Percentiles rank a stretch among this genome's conserved stretches.
Conservation (phyloP, 2,888 invertebrate genomes). For the Serripes groenlandicus region DNA sequence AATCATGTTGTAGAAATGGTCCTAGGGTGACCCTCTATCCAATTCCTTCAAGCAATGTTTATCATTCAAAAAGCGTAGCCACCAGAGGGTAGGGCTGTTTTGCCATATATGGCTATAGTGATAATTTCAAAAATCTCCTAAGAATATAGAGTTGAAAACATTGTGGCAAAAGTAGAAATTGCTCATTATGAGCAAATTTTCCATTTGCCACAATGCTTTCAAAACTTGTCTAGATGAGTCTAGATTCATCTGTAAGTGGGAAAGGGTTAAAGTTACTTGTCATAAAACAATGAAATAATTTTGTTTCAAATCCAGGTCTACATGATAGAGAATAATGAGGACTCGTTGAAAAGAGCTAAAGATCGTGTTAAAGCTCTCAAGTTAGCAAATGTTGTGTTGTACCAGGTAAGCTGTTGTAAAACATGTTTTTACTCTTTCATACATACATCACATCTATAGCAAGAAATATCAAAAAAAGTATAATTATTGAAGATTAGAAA, state of each 20-base stretch:
- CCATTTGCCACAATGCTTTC: background rate
- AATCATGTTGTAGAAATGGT: too few relatives aligned
- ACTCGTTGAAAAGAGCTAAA: conserved; percentile 92
- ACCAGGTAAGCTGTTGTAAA: conserved; percentile 85
- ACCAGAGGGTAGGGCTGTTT: too few relatives aligned
- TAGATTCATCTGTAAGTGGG: background rate
- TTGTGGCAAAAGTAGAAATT: background rate
- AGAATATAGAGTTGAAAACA: background rate
- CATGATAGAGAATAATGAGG: conserved; percentile 96
- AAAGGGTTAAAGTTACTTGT: background rate
- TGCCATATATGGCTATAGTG: too few relatives aligned
- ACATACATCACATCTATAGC: too few relatives aligned
- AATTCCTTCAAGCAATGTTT: too few relatives aligned
- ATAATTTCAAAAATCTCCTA: too few relatives aligned
- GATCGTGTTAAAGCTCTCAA: conserved; percentile 90
- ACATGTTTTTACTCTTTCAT: background rate
- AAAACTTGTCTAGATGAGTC: background rate
- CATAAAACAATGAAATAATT: too few relatives aligned
- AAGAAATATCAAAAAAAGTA: too few relatives aligned
- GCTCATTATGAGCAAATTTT: background rate
- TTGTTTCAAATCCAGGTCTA: conserved; percentile 88
- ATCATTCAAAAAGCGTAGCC: too few relatives aligned
- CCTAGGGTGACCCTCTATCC: too few relatives aligned
- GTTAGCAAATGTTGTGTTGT: conserved; percentile 91
- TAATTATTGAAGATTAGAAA: too few relatives aligned